Percentiles rank a stretch among this genome's conserved stretches.
phyloP scores from a whole-genome alignment of 1,140 invertebrate genomes.

The Phthorimaea operculella region DNA sequence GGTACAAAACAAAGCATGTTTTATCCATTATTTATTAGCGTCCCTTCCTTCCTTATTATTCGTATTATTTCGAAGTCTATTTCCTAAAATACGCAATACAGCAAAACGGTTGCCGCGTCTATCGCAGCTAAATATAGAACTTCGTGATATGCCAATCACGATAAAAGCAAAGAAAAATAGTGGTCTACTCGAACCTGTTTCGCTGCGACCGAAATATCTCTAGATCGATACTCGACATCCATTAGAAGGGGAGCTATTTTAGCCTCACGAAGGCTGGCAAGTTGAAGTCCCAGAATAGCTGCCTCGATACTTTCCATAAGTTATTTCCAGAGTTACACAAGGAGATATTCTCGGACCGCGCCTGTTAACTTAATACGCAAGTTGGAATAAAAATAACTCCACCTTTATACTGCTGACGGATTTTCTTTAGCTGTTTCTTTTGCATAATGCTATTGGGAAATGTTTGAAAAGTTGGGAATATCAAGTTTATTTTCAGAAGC shows the following conservation, averaged over 20 bases:
- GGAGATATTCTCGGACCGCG: slow-evolving; percentile 37
- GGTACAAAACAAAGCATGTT: too few relatives aligned
- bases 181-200: slow-evolving; percentile 19
- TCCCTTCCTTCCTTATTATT: too few relatives aligned
- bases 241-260: slow-evolving; percentile 36
- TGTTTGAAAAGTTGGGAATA: too few relatives aligned
- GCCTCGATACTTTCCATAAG: slow-evolving; percentile 45
- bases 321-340: slow-evolving; percentile 46
- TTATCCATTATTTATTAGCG: too few relatives aligned
- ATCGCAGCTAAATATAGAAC: neutral
- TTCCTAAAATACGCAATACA: too few relatives aligned
- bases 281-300: slow-evolving; percentile 38
- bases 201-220: slow-evolving; percentile 9
- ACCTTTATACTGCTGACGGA: neutral
- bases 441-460: too few relatives aligned
- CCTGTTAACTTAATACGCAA: neutral
- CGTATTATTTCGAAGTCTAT: neutral
- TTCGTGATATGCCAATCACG: slow-evolving; percentile 2
- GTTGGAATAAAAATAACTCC: neutral
- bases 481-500: too few relatives aligned
- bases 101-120: neutral
- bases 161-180: slow-evolving; percentile 14
- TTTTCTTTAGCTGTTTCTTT: neutral
- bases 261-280: slow-evolving; percentile 44
- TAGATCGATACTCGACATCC: slow-evolving; percentile 14